These are phyloP conservation scores for Eciton burchellii DNA, from an alignment of 1,140 invertebrate species.

Conservation along the genomic window DNA sequence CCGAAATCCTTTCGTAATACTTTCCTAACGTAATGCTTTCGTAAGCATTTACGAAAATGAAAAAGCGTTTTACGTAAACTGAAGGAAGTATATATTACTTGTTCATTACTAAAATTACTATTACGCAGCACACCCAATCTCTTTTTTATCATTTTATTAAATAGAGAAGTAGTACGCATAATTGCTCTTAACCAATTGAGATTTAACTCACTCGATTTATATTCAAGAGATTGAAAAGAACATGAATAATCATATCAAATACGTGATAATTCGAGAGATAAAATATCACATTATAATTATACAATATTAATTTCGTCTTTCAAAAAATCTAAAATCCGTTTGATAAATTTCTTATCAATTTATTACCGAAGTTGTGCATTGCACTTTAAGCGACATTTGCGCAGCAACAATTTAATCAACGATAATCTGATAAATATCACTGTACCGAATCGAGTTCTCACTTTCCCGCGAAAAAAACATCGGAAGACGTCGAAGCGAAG, in stretches of 20 bases:
- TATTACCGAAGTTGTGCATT: background rate
- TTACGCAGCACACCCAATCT: too few relatives aligned
- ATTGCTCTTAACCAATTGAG: background rate
- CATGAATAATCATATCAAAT: too few relatives aligned
- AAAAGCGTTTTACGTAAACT: conserved; percentile 19
- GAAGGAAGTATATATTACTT: background rate
- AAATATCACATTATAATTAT: too few relatives aligned
- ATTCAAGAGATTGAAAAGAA: too few relatives aligned
- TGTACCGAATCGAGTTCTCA: conserved; percentile 5
- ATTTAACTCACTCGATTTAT: too few relatives aligned
- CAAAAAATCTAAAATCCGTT: too few relatives aligned
- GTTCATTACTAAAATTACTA: too few relatives aligned
- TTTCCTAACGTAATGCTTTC: conserved; percentile 27
- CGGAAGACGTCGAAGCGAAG: background rate
- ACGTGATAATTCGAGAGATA: too few relatives aligned
- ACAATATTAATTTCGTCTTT: too few relatives aligned
- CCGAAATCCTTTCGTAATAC: conserved; percentile 48
- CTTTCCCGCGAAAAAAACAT: conserved; percentile 26
- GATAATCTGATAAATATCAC: conserved; percentile 3
- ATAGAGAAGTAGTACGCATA: too few relatives aligned
- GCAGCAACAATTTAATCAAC: background rate
- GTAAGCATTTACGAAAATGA: conserved; percentile 11
- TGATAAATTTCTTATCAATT: too few relatives aligned
- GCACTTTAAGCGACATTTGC: background rate
- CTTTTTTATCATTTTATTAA: too few relatives aligned